phyloP scores from a whole-genome alignment of 2,113 vertebrate genomes.

The Chaetops frenatus region DNA sequence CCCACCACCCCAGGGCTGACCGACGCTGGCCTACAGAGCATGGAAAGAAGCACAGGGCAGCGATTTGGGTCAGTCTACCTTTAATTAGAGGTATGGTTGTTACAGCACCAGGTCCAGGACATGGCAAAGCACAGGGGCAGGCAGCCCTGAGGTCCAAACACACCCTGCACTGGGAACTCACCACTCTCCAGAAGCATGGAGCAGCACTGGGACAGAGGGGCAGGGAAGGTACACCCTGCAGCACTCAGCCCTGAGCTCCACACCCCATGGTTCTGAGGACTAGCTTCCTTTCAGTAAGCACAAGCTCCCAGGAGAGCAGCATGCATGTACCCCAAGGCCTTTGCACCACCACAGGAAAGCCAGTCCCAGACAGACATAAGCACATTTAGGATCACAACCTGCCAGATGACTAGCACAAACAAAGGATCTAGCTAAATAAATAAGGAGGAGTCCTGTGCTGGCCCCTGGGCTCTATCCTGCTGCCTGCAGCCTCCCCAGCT shows the following conservation, averaged over 20 bases:
- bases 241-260: not conserved
- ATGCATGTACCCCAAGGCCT: not conserved
- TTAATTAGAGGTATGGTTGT: constrained; percentile 63
- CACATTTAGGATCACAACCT: not conserved
- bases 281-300: not conserved
- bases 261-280: not conserved
- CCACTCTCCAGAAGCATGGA: not conserved
- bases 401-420: not conserved
- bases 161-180: not conserved
- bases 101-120: constrained; percentile 29
- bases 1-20: not conserved
- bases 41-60: constrained; percentile 62
- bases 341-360: not conserved
- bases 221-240: not conserved
- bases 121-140: not conserved
- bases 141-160: not conserved
- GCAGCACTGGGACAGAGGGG: not conserved
- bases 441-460: not conserved
- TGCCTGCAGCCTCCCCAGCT: not conserved
- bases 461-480: not conserved
- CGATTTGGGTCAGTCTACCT: constrained; percentile 57
- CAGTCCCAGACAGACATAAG: constrained; percentile 11
- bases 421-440: constrained; percentile 27
- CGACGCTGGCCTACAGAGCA: not conserved
- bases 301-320: not conserved